These are phyloP conservation scores for Drosophila watanabei DNA, from an alignment of 1,140 invertebrate species.

Conservation along the genomic window DNA sequence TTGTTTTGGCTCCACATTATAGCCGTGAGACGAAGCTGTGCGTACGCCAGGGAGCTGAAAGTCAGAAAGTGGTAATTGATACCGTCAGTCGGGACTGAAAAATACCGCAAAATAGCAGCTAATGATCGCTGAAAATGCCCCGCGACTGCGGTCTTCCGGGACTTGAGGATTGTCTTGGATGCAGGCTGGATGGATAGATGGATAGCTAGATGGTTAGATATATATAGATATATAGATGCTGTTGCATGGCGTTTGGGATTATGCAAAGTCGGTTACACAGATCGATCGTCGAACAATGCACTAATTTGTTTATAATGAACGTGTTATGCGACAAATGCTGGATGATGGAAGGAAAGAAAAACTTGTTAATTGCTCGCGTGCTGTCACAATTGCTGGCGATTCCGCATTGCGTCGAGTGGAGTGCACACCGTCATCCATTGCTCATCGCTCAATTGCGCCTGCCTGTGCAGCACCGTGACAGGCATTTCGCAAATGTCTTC, in stretches of 20 bases:
- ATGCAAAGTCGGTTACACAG: slow-evolving; percentile 56
- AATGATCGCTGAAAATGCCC: slow-evolving; percentile 41
- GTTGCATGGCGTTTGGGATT: slow-evolving; percentile 42
- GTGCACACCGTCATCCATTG: slow-evolving; percentile 12
- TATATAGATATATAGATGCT: slow-evolving; percentile 7
- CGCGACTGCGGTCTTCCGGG: slow-evolving; percentile 64
- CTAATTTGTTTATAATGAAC: slow-evolving; percentile 83
- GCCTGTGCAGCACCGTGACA: slow-evolving; percentile 36
- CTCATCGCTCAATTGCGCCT: slow-evolving; percentile 14
- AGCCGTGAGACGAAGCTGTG: slow-evolving; percentile 57
- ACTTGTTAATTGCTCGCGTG: slow-evolving; percentile 77
- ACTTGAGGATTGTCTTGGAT: slow-evolving; percentile 18
- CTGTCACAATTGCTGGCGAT: slow-evolving; percentile 75
- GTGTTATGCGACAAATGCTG: slow-evolving; percentile 53
- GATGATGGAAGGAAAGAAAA: slow-evolving; percentile 25
- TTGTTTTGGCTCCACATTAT: slow-evolving; percentile 49
- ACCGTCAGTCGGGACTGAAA: slow-evolving; percentile 16
- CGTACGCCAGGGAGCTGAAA: slow-evolving; percentile 32
- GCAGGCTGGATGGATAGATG: background rate
- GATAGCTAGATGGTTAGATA: slow-evolving; percentile 8
- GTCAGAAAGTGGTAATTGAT: slow-evolving; percentile 56
- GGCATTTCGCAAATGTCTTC: slow-evolving; percentile 45
- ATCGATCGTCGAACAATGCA: slow-evolving; percentile 52
- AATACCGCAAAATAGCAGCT: slow-evolving; percentile 27
- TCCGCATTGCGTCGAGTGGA: slow-evolving; percentile 48